phyloP scores from a whole-genome alignment of 2,888 invertebrate species.

The Tenthredo distinguenda region DNA sequence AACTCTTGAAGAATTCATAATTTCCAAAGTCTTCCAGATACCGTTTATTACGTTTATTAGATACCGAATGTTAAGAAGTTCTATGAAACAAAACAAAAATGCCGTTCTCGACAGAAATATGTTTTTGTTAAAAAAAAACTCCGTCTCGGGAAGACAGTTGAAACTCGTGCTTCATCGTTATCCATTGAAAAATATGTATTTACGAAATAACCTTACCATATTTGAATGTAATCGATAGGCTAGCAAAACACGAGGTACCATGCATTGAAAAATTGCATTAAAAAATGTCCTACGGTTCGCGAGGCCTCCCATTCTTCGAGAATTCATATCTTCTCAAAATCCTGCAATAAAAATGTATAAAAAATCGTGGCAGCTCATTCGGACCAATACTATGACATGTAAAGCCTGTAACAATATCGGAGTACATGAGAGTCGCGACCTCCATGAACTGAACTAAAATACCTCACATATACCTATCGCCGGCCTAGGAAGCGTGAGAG shows the following conservation, averaged over 20 bases:
- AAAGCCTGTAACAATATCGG: neutral
- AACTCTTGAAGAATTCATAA: neutral
- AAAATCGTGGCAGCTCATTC: neutral
- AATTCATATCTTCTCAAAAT: neutral
- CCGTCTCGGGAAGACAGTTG: no score
- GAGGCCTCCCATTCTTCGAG: neutral
- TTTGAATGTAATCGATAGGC: neutral
- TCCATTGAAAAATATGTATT: neutral
- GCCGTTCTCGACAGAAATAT: neutral
- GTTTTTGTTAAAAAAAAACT: neutral
- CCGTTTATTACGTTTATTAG: neutral
- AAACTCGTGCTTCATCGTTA: no score
- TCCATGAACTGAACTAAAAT: neutral
- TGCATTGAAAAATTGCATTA: neutral
- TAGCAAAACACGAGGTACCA: neutral
- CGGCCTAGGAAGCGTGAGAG: slow-evolving; percentile 3
- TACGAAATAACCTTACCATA: neutral
- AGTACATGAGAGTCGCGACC: neutral
- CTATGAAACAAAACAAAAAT: neutral
- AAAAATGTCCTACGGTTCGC: neutral
- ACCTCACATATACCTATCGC: neutral
- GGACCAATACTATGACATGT: neutral
- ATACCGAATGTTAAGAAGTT: neutral
- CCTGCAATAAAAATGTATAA: neutral
- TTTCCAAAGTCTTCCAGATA: neutral